Conservation (phyloP, 1,140 invertebrate species). For the Cydia amplana region DNA sequence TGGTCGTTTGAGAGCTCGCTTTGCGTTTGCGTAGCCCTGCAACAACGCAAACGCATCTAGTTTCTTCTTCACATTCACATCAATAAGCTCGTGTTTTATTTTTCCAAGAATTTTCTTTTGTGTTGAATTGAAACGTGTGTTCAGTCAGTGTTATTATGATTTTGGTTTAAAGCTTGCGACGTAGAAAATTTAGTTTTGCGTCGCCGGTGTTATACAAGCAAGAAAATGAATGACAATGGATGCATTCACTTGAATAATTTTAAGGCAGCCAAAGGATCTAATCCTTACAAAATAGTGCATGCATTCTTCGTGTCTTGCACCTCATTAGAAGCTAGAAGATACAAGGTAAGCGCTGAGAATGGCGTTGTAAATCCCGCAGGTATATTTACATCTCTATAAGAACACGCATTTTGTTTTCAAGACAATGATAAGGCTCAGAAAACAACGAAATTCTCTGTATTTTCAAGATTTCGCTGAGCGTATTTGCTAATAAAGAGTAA, state of each 20-base stretch:
- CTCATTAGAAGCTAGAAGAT: slow-evolving; percentile 84
- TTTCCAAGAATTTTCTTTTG: neutral
- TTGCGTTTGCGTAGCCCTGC: slow-evolving; percentile 31
- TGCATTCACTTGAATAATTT: slow-evolving; percentile 89
- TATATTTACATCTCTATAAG: slow-evolving; percentile 5
- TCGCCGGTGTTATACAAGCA: slow-evolving; percentile 51
- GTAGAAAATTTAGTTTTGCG: slow-evolving; percentile 39
- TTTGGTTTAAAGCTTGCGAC: slow-evolving; percentile 40
- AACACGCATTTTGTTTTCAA: slow-evolving; percentile 3
- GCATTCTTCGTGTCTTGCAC: slow-evolving; percentile 87
- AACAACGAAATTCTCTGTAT: neutral
- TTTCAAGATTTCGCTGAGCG: neutral
- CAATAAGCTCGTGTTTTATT: slow-evolving; percentile 27
- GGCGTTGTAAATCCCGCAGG: neutral
- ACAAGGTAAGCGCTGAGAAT: slow-evolving; percentile 81
- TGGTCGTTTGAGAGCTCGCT: slow-evolving; percentile 25
- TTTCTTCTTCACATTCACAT: slow-evolving; percentile 25
- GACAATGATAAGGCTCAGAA: neutral
- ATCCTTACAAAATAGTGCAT: slow-evolving; percentile 88
- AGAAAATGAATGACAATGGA: slow-evolving; percentile 84
- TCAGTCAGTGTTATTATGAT: slow-evolving; percentile 33
- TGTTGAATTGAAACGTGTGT: slow-evolving; percentile 24
- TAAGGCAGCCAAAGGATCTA: slow-evolving; percentile 86
- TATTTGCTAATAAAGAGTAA: neutral
- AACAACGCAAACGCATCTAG: slow-evolving; percentile 19